phyloP scores from a whole-genome alignment of 2,797 vertebrate genomes.

The Cyclopterus lumpus region DNA sequence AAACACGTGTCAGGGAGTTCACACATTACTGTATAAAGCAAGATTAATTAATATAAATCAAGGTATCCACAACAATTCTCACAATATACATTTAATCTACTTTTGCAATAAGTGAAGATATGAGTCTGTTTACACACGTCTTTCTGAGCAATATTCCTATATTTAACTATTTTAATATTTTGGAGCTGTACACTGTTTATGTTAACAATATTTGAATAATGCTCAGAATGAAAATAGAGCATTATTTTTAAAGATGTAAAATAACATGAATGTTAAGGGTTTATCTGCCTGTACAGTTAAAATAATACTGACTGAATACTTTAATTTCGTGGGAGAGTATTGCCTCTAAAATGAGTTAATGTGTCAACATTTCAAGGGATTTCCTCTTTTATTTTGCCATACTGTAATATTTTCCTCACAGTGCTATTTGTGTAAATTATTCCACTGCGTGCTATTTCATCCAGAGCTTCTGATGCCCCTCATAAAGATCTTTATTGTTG shows the following conservation, averaged over 20 bases:
- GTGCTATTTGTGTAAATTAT: constrained; percentile 55
- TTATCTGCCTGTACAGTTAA: background rate
- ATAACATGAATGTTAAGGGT: constrained; percentile 1
- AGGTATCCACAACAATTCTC: background rate
- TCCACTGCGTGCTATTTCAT: constrained; percentile 56
- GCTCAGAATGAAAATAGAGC: background rate
- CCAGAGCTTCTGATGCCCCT: constrained; percentile 37
- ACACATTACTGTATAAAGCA: background rate
- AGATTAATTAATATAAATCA: background rate
- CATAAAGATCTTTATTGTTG: constrained; percentile 65
- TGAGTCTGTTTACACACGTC: background rate
- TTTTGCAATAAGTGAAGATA: background rate
- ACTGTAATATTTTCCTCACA: constrained; percentile 52
- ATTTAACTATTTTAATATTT: background rate
- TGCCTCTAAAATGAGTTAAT: constrained; percentile 33
- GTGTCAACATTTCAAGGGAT: constrained; percentile 35
- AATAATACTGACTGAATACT: constrained; percentile 10
- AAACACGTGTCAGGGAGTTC: background rate
- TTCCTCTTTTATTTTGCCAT: constrained; percentile 26
- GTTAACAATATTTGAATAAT: background rate
- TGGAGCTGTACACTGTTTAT: constrained; percentile 2
- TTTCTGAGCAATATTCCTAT: background rate
- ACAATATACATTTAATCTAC: background rate
- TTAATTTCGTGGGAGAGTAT: constrained; percentile 30
- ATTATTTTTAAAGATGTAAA: constrained; percentile 2